phyloP scores from a whole-genome alignment of 1,140 invertebrate genomes.

The Penaeus indicus region DNA sequence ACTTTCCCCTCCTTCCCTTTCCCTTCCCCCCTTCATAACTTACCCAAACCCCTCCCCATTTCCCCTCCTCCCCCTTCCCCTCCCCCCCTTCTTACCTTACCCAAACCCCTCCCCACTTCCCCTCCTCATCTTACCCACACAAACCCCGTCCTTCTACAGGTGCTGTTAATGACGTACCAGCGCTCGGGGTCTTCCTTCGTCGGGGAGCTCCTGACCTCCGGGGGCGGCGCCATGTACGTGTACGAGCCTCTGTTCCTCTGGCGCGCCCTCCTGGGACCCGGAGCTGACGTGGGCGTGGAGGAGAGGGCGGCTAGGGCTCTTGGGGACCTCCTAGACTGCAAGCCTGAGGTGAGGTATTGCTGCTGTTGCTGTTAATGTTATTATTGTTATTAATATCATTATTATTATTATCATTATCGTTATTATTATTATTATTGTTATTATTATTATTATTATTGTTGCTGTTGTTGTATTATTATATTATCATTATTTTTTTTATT shows the following conservation, averaged over 20 bases:
- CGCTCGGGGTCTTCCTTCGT: constrained; percentile 51
- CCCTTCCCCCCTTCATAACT: too few relatives aligned
- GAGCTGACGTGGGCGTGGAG: not conserved
- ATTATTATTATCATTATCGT: not conserved
- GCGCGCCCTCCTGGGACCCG: constrained; percentile 3
- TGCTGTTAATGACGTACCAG: constrained; percentile 49
- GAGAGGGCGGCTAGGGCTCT: constrained; percentile 6
- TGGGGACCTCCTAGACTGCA: constrained; percentile 55
- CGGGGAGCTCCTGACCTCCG: constrained; percentile 60
- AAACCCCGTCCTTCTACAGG: constrained; percentile 19
- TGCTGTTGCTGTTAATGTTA: not conserved
- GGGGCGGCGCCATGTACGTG: constrained; percentile 46
- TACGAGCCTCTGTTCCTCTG: constrained; percentile 56
- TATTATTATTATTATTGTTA: too few relatives aligned
- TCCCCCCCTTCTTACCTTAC: too few relatives aligned
- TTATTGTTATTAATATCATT: not conserved
- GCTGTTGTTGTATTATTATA: too few relatives aligned
- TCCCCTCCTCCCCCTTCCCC: too few relatives aligned
- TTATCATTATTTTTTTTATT: too few relatives aligned
- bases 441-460: too few relatives aligned
- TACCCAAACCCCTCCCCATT: too few relatives aligned
- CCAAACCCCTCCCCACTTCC: too few relatives aligned
- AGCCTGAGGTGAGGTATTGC: constrained; percentile 28
- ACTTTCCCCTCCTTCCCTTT: too few relatives aligned
- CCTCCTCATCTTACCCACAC: too few relatives aligned